Evolutionary conservation across 2,888 invertebrate genomes (phyloP).

Genomic region (Cancer borealis): DNA sequence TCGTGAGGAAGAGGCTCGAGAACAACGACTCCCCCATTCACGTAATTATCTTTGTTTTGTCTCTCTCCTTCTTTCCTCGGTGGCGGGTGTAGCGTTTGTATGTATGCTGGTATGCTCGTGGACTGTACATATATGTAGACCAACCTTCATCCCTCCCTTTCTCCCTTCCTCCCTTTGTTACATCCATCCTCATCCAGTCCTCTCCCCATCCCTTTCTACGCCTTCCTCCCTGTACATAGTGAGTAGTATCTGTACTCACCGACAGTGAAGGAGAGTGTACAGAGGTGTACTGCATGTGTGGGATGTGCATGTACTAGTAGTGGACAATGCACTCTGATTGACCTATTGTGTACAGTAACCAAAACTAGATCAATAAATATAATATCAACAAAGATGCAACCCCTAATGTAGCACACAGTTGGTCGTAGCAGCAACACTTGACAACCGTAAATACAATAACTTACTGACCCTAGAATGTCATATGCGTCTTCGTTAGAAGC

Average conservation of each 20-base stretch:
- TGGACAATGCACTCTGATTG: slow-evolving; percentile 15
- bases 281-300: not conserved
- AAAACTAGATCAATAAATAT: not conserved
- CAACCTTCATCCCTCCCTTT: slow-evolving; percentile 4
- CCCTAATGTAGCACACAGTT: not conserved
- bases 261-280: not conserved
- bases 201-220: not conserved
- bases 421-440: slow-evolving; percentile 17
- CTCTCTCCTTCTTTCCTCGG: slow-evolving; percentile 36
- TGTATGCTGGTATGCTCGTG: slow-evolving; percentile 44
- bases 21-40: slow-evolving; percentile 52
- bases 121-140: slow-evolving; percentile 69
- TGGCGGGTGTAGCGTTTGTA: slow-evolving; percentile 68
- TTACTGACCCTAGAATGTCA: slow-evolving; percentile 17
- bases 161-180: not conserved
- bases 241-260: not conserved
- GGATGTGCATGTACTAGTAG: not conserved
- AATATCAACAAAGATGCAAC: not conserved
- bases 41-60: slow-evolving; percentile 63
- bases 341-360: slow-evolving; percentile 24
- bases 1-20: slow-evolving; percentile 63
- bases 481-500: not conserved
- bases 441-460: not conserved
- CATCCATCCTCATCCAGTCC: not conserved
- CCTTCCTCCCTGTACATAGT: slow-evolving; percentile 36